These are phyloP conservation scores for Eumeta japonica DNA, from an alignment of 1,140 invertebrate genomes.

Conservation along the genomic window DNA sequence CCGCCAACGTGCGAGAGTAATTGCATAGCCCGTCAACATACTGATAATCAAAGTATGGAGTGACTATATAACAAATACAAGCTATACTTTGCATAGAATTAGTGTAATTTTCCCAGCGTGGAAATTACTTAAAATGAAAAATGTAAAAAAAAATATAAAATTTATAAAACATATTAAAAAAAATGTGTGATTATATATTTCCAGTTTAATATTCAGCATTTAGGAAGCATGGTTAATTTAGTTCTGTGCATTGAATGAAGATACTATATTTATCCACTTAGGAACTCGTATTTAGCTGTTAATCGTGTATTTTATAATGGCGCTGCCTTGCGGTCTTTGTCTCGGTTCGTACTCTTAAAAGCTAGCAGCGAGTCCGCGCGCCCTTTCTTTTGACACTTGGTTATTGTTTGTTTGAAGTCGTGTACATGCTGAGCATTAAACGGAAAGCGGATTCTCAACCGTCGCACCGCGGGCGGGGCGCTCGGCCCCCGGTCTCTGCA, in stretches of 20 bases:
- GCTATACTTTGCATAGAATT: constrained; percentile 89
- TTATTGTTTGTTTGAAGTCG: too few species aligned
- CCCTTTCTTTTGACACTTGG: too few species aligned
- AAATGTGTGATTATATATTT: constrained; percentile 51
- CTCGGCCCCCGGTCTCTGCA: constrained; percentile 49
- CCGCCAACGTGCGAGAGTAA: constrained; percentile 54
- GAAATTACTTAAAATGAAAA: constrained; percentile 54
- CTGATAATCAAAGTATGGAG: constrained; percentile 53
- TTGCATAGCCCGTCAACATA: constrained; percentile 53
- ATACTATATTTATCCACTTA: constrained; percentile 43
- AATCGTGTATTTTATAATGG: constrained; percentile 45
- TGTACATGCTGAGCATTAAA: constrained; percentile 57
- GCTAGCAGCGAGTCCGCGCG: too few species aligned
- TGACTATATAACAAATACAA: constrained; percentile 63
- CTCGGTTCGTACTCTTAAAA: too few species aligned
- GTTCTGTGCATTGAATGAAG: too few species aligned
- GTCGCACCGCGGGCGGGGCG: constrained; percentile 48
- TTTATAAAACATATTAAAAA: constrained; percentile 29
- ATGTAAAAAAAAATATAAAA: constrained; percentile 36
- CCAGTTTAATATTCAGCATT: constrained; percentile 57
- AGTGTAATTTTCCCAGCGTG: constrained; percentile 75
- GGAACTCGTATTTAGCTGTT: constrained; percentile 43
- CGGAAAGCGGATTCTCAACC: constrained; percentile 53
- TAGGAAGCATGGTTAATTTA: constrained; percentile 52
- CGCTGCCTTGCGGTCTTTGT: constrained; percentile 26